A percentile compares a stretch with the other conserved stretches of the same genome.
Evolutionary conservation across 2,797 vertebrate species (phyloP).

Genomic region (Botia almorhae): DNA sequence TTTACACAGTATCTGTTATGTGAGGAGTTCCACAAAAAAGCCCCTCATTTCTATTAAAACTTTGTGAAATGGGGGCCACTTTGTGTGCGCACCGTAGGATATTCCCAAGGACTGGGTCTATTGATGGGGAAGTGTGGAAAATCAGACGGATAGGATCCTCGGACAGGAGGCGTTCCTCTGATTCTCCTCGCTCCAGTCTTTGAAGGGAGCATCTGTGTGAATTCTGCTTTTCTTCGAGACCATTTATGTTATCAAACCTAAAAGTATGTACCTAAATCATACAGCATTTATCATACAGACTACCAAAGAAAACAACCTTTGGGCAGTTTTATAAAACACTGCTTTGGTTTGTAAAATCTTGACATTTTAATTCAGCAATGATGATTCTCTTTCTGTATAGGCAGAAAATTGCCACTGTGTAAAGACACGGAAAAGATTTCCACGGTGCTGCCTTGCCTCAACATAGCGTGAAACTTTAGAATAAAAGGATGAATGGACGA

Average conservation of each 20-base stretch:
- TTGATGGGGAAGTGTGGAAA: slow-evolving; percentile 80
- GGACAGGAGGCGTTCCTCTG: slow-evolving; percentile 78
- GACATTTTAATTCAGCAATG: slow-evolving; percentile 25
- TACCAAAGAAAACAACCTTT: not conserved
- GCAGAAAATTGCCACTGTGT: slow-evolving; percentile 83
- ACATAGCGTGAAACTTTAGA: slow-evolving; percentile 77
- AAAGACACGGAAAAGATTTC: slow-evolving; percentile 75
- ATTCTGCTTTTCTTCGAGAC: slow-evolving; percentile 26
- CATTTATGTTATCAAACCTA: slow-evolving; percentile 24
- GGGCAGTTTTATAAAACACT: not conserved
- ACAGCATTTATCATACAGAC: not conserved
- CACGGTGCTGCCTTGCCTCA: slow-evolving; percentile 74
- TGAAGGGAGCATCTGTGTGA: slow-evolving; percentile 58
- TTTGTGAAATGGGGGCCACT: slow-evolving; percentile 29
- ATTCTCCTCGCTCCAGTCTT: slow-evolving; percentile 81
- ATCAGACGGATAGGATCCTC: slow-evolving; percentile 75
- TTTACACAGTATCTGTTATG: slow-evolving; percentile 1
- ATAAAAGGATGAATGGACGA: slow-evolving; percentile 74
- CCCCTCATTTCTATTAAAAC: slow-evolving; percentile 23
- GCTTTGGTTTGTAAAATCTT: not conserved
- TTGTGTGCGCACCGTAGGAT: slow-evolving; percentile 53
- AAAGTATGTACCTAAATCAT: slow-evolving; percentile 10
- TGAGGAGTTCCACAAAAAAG: not conserved
- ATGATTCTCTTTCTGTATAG: slow-evolving; percentile 35
- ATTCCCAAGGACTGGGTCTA: slow-evolving; percentile 77